phyloP scores from a whole-genome alignment of 2,113 vertebrate genomes.

The Pachypanchax playfairii region DNA sequence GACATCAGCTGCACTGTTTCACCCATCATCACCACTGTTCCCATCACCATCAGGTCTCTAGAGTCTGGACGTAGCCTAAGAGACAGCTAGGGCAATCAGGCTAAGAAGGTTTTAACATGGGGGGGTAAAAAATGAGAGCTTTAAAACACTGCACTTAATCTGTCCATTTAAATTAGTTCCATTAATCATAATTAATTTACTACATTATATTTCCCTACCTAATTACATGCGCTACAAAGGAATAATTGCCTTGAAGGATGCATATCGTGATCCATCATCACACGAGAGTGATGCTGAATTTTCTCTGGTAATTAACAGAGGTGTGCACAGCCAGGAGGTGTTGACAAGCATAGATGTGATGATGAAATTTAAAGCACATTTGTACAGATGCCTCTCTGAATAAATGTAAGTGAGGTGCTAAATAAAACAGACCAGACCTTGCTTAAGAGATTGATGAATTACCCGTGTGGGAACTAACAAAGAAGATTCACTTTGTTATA shows the following conservation, averaged over 20 bases:
- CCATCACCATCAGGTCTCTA: conserved; percentile 48
- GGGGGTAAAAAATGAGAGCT: conserved; percentile 68
- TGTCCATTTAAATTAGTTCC: conserved; percentile 74
- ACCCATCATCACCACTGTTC: conserved; percentile 50
- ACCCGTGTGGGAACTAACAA: neutral
- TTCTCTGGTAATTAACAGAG: conserved; percentile 76
- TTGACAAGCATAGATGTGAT: conserved; percentile 37
- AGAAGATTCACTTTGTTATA: neutral
- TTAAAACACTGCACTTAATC: conserved; percentile 77
- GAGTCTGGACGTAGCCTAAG: conserved; percentile 38
- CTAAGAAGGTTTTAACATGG: conserved; percentile 40
- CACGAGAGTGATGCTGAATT: conserved; percentile 61
- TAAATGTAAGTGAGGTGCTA: neutral
- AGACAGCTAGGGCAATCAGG: conserved; percentile 33
- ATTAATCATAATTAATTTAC: conserved; percentile 82
- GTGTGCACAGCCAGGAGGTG: conserved; percentile 55
- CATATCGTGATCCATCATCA: conserved; percentile 75
- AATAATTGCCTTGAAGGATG: conserved; percentile 80
- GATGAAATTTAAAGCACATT: conserved; percentile 38
- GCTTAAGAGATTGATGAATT: neutral
- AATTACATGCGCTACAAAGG: conserved; percentile 80
- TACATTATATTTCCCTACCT: conserved; percentile 78
- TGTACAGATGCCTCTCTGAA: conserved; percentile 3
- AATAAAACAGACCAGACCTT: conserved; percentile 8
- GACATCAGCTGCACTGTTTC: conserved; percentile 29